Evolutionary conservation across 2,113 vertebrate species (phyloP), one percentile per base, ranked within the genome.

Genomic region (Pelvicachromis taeniatus): DNA sequence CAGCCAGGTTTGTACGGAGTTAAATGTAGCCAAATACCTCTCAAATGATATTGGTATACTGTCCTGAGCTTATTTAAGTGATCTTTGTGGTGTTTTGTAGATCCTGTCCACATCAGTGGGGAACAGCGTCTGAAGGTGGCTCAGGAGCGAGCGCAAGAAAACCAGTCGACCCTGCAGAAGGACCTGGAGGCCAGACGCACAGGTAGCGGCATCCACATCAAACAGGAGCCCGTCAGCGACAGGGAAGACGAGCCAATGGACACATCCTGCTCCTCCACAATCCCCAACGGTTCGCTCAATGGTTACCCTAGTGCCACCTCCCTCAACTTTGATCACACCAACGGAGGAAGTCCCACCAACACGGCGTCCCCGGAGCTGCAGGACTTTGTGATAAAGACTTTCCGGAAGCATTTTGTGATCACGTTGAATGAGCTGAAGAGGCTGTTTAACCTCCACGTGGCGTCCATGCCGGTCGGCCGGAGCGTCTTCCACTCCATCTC

Each of bases 391-490:
- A 91, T 54, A 0, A 94, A 95, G 5, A 99, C 96, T 1, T 99
- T 99, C 95, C 96, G 95, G 94, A 99, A 96, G 95, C 97, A 99
- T 78, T 97, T 96, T 91, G 99, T 99, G 8, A 96, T 99, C 94
- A 98, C 98, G 2, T 94, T 99, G 94, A 98, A 97, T 1, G 99
- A 99, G 95, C 96, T 99, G 7, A 99, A 99, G 95, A 96, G 99
- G 93, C 96, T 99, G 82, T 97, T 99, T 90, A 97, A 98, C 95
- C 97, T 99, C 82, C 98, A 99, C 85, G 91, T 99, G 91, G 98
- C 99, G 68, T 97, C 97, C 85, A 97, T 99, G 88, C 97, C 98
- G 33, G 97, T 97, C 0, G 98, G 98, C 84, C 97, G 97, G 79
- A 96, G 89, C 0, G 91, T 97, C 63, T 97, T 98, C 86, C 97